phyloP scores from a whole-genome alignment of 2,797 vertebrate species.

The Lophius americanus region DNA sequence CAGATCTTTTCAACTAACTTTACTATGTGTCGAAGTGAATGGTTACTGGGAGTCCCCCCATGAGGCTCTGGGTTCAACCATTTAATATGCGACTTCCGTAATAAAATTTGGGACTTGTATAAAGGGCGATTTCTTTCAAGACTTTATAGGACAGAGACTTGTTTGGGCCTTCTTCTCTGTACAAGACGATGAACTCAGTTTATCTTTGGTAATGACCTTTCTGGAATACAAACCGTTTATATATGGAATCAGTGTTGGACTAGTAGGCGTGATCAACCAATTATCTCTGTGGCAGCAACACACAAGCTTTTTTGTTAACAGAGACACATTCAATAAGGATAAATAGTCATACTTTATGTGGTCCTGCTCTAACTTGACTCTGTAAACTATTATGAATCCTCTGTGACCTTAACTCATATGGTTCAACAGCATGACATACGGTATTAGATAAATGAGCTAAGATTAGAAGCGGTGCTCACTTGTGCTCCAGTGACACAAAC shows the following conservation, averaged over 20 bases:
- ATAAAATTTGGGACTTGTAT: not conserved
- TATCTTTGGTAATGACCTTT: not conserved
- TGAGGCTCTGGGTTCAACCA: not conserved
- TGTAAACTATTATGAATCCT: not conserved
- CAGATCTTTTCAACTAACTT: too few species aligned
- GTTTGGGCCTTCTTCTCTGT: not conserved
- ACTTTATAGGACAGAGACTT: not conserved
- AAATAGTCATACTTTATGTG: not conserved
- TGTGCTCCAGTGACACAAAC: not conserved
- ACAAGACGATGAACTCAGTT: not conserved
- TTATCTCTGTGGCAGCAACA: not conserved
- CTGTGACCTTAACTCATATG: not conserved
- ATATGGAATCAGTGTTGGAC: not conserved
- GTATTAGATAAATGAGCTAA: not conserved
- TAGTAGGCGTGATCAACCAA: not conserved
- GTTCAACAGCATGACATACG: not conserved
- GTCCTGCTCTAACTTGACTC: not conserved
- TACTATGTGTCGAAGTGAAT: too few species aligned
- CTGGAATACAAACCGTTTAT: not conserved
- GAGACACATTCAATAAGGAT: not conserved
- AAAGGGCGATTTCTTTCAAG: not conserved
- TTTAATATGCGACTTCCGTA: not conserved
- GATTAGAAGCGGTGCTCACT: not conserved
- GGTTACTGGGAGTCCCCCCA: too few species aligned
- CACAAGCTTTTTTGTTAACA: not conserved